phyloP scores from a whole-genome alignment of 1,140 invertebrate species.

The Venustaconcha ellipsiformis region DNA sequence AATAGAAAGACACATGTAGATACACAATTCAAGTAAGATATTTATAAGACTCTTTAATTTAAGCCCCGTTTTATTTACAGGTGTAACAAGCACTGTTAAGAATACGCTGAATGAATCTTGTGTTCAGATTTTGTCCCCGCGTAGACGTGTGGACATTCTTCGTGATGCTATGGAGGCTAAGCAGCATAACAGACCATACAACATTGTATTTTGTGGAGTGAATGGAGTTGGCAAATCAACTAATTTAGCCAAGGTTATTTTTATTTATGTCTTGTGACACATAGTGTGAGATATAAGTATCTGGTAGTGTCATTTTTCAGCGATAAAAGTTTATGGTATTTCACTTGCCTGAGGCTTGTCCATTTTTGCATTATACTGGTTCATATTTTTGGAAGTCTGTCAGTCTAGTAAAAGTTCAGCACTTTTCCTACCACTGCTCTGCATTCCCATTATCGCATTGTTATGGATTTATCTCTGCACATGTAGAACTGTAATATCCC shows the following conservation, averaged over 20 bases:
- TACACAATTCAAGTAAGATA: too few relatives aligned
- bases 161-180: constrained; percentile 92
- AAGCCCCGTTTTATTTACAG: constrained; percentile 63
- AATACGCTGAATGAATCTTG: constrained; percentile 72
- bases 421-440: too few relatives aligned
- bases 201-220: constrained; percentile 98
- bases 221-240: constrained; percentile 99
- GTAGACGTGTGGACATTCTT: constrained; percentile 95
- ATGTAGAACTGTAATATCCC: too few relatives aligned
- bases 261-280: not conserved
- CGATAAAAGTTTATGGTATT: not conserved
- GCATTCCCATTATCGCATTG: too few relatives aligned
- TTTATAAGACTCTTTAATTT: too few relatives aligned
- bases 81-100: constrained; percentile 86
- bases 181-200: constrained; percentile 87
- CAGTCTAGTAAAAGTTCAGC: too few relatives aligned
- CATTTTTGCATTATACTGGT: not conserved
- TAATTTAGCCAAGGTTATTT: constrained; percentile 90
- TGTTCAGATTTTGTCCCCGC: constrained; percentile 94
- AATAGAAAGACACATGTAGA: too few relatives aligned
- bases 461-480: too few relatives aligned
- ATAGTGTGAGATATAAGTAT: too few relatives aligned
- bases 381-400: not conserved
- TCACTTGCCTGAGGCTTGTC: not conserved
- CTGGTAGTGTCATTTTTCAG: not conserved